phyloP scores from a whole-genome alignment of 2,888 invertebrate genomes.

The Torymus tubicola region DNA sequence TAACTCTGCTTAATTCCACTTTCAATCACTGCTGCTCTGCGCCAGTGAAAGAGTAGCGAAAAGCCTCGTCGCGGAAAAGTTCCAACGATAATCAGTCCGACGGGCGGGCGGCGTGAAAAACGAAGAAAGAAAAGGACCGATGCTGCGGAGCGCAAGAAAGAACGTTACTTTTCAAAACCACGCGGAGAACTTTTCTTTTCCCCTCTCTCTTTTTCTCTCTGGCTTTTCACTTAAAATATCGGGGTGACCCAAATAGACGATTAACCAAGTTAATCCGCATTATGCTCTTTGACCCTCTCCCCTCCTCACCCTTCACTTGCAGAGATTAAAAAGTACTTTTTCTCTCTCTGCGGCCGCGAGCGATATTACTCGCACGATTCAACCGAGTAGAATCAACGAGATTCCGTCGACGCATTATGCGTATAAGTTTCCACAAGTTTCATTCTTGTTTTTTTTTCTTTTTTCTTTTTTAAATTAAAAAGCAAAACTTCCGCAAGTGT shows the following conservation, averaged over 20 bases:
- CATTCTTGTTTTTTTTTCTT: too few relatives aligned
- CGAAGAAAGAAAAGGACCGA: not conserved
- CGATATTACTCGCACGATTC: constrained; percentile 4
- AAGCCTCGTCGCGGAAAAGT: not conserved
- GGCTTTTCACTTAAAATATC: constrained; percentile 28
- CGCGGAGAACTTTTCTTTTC: constrained; percentile 14
- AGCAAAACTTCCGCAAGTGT: too few relatives aligned
- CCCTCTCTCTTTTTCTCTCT: constrained; percentile 24
- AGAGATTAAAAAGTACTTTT: constrained; percentile 18
- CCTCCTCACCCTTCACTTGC: not conserved
- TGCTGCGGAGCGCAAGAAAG: too few relatives aligned
- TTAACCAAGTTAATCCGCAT: constrained; percentile 25
- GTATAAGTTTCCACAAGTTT: too few relatives aligned
- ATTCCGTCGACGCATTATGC: not conserved
- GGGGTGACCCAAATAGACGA: constrained; percentile 32
- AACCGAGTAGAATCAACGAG: constrained; percentile 3
- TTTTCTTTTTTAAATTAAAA: too few relatives aligned
- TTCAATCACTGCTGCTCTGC: too few relatives aligned
- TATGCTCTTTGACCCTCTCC: constrained; percentile 2
- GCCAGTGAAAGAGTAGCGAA: too few relatives aligned
- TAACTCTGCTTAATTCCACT: too few relatives aligned
- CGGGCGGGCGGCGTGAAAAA: not conserved
- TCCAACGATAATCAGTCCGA: constrained; percentile 3
- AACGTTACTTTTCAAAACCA: constrained; percentile 9
- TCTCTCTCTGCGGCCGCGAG: not conserved